Evolutionary conservation across 2,888 invertebrate genomes (phyloP), one percentile per base, ranked within the genome.

Genomic region (Pasiphila rectangulata): DNA sequence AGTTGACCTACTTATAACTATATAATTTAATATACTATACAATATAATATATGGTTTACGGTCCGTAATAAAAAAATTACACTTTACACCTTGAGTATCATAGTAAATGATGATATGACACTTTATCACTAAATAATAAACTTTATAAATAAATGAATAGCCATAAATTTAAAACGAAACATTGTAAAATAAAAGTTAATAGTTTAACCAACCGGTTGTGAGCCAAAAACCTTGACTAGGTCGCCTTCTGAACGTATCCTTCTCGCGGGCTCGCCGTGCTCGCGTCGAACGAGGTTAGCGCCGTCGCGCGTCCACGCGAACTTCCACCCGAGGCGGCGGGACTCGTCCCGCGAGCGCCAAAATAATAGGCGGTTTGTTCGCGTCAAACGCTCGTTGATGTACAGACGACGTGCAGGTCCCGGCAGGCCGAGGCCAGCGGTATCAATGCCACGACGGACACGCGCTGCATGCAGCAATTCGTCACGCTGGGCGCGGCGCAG

Each of bases 401-500:
- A 56, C 21, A 56, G 35, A 0, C 36, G 43, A 3, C 46, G 32
- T 5, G 46, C 20, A 1, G 43, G 34, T 2, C 40, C 45, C 1
- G 47, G 12, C 5, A 43, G 2, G 5, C 45, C 46, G 20, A 50
- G 21, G 2, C 38, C 53, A 2, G 45, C 43, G 1, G 51, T 48
- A 7, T 37, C 49, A 23, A 29, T 34, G 4, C 30, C 36, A 4
- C 54, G 58, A 25, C 54, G 38, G 4, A 48, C 50, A 4, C 56
- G 46, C 15, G 55, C 55, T 0, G 51, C 51, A 12, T 29, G 20
- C 7, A 59, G 21, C n/a, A 56, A 21, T 2, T 21, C 29, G 35
- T 55, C 49, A 1, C 59, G 53, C 0, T 10, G 4, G 3, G 35
- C 24, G 2, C 55, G 56, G 1, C 55, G 56, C 3, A 46, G 25